These are phyloP conservation scores for Selene dorsalis DNA, from an alignment of 2,797 vertebrate species.

Conservation along the genomic window DNA sequence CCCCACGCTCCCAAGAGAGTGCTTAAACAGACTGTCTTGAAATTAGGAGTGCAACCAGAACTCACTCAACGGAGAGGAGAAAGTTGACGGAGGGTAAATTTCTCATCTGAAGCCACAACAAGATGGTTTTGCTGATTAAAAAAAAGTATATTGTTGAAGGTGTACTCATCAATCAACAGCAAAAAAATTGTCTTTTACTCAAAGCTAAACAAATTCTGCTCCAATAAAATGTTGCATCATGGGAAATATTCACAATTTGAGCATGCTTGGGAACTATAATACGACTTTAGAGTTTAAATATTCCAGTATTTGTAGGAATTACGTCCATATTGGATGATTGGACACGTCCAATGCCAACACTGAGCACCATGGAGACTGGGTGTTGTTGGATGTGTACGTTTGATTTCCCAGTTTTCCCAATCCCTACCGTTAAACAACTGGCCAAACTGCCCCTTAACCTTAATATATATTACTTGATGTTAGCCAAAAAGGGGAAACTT, in stretches of 20 bases:
- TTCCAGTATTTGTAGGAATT: not conserved
- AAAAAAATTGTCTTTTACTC: too few species aligned
- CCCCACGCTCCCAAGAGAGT: slow-evolving; percentile 57
- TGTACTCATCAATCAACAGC: too few species aligned
- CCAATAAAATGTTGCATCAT: too few species aligned
- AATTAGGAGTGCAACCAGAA: slow-evolving; percentile 67
- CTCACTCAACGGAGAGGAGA: slow-evolving; percentile 28
- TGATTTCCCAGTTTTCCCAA: not conserved
- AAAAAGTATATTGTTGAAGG: not conserved
- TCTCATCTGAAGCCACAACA: not conserved
- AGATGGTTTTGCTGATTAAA: not conserved
- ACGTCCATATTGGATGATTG: not conserved
- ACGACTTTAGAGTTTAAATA: not conserved
- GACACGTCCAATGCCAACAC: not conserved
- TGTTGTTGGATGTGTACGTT: not conserved
- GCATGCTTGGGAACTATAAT: not conserved
- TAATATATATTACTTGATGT: too few species aligned
- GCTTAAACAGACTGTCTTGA: slow-evolving; percentile 80
- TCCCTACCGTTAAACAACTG: too few species aligned
- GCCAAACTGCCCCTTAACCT: too few species aligned
- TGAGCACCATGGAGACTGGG: not conserved
- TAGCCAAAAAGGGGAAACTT: too few species aligned
- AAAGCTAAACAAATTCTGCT: too few species aligned
- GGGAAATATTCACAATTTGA: too few species aligned
- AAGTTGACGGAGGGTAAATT: slow-evolving; percentile 26